Evolutionary conservation across 2,797 vertebrate genomes (phyloP), one percentile per base, ranked within the genome.

Genomic region (Clarias laeviceps): DNA sequence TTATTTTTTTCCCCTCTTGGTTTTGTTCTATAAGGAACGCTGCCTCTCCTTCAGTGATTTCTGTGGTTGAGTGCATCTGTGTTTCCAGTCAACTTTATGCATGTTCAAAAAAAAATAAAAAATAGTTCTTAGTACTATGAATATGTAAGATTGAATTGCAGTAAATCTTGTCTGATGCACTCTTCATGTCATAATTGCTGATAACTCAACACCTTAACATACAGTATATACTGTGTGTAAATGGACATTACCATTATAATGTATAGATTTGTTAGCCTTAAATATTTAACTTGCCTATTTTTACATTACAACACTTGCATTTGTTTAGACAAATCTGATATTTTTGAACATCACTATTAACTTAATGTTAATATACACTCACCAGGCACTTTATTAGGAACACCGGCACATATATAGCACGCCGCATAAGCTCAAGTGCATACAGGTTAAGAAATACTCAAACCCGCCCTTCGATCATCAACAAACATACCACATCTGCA

Each of bases 11-110:
- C 40, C 40, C 40, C 45, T 45, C 45, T 29, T 32, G 40, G 57
- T 62, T 83, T 77, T 50, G 69, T 80, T 37, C 68, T 81, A 56
- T 81, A 54, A 40, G 54, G 18, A 37, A 15, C 40, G 57, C 87
- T 92, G 93, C 93, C 87, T 45, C 27, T 76, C 18, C n/a, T 32
- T 29, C 68, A 50, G 34, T 56, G 12, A 62, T 74, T 37, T 65
- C 18, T 56, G 32, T 7, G 9, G 24, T 45, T 45, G 54, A 59
- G 66, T 82, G 54, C 29, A 14, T 82, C 32, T 83, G 9, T 24
- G 24, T 57, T 73, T 83, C 8, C 82, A 40, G 34, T 45, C 59
- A 79, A 15, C 3, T 0, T 37, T 24, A 78, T 3, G 14, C 1
- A 61, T 34, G 20, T 1, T 4, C 20, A 69, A n/a, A 45, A 45